phyloP scores from a whole-genome alignment of 1,140 invertebrate genomes.

The Drosophila ironensis region DNA sequence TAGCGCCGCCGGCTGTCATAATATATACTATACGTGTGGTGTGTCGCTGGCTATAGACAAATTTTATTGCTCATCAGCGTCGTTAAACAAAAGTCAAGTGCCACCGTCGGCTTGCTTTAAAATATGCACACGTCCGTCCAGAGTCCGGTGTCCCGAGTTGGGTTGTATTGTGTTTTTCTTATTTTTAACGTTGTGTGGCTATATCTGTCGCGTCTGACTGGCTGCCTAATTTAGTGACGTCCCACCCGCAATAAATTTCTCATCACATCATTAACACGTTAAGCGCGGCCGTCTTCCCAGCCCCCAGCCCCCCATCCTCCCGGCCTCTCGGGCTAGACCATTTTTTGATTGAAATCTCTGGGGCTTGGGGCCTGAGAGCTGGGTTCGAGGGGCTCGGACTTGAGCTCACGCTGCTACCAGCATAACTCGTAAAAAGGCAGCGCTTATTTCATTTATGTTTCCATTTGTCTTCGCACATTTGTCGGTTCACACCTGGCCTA shows the following conservation, averaged over 20 bases:
- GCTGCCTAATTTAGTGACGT: conserved; percentile 67
- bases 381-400: conserved; percentile 9
- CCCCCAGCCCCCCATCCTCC: background rate
- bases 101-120: conserved; percentile 27
- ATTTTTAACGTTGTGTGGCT: conserved; percentile 1
- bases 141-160: background rate
- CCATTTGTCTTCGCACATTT: conserved; percentile 29
- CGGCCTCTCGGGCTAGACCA: conserved; percentile 49
- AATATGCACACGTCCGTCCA: conserved; percentile 45
- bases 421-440: conserved; percentile 53
- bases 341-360: conserved; percentile 74
- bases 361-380: background rate
- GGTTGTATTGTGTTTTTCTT: too few relatives aligned
- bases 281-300: conserved; percentile 45
- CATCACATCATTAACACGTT: conserved; percentile 78
- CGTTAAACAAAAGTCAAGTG: conserved; percentile 61
- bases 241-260: conserved; percentile 75
- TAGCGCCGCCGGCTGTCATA: conserved; percentile 69
- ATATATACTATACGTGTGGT: too few relatives aligned
- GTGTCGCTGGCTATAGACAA: conserved; percentile 54
- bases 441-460: conserved; percentile 61
- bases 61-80: conserved; percentile 70
- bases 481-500: conserved; percentile 68
- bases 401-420: conserved; percentile 56
- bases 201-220: conserved; percentile 15